Percentiles rank a stretch among this genome's conserved stretches.
Evolutionary conservation across 2,888 invertebrate genomes (phyloP).

Genomic region (Tanytarsus gracilentus): DNA sequence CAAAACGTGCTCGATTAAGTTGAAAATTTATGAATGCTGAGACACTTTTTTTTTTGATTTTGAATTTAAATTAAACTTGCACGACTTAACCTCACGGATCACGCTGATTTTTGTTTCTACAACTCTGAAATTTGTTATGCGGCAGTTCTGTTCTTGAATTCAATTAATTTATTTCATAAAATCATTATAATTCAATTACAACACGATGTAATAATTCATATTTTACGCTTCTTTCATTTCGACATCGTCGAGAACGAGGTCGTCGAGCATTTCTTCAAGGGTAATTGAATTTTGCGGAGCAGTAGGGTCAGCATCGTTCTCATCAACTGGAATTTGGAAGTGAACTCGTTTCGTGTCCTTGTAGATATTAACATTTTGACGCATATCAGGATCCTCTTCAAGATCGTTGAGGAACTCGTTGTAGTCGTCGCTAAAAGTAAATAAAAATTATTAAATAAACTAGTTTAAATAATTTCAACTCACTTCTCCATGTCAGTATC

Average conservation of each 20-base stretch:
- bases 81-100: too few species aligned
- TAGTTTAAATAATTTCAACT: constrained; percentile 34
- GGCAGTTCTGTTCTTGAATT: too few species aligned
- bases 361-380: constrained; percentile 92
- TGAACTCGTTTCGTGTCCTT: constrained; percentile 45
- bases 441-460: constrained; percentile 21
- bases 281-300: constrained; percentile 72
- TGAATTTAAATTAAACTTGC: too few species aligned
- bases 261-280: constrained; percentile 89
- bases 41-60: too few species aligned
- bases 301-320: constrained; percentile 51
- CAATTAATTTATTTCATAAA: too few species aligned
- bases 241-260: constrained; percentile 70
- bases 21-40: too few species aligned
- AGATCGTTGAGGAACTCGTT: constrained; percentile 93
- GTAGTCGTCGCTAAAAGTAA: constrained; percentile 67
- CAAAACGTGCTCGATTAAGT: too few species aligned
- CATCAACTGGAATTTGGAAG: constrained; percentile 49
- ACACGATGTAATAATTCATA: not conserved
- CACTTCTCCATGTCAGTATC: constrained; percentile 52
- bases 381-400: constrained; percentile 84
- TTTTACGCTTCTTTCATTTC: constrained; percentile 55
- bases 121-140: too few species aligned
- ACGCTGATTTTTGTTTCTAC: too few species aligned
- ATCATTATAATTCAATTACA: constrained; percentile 32